Base-by-base conservation (phyloP, 2,888 invertebrate genomes). In the Protonemura montana region DNA sequence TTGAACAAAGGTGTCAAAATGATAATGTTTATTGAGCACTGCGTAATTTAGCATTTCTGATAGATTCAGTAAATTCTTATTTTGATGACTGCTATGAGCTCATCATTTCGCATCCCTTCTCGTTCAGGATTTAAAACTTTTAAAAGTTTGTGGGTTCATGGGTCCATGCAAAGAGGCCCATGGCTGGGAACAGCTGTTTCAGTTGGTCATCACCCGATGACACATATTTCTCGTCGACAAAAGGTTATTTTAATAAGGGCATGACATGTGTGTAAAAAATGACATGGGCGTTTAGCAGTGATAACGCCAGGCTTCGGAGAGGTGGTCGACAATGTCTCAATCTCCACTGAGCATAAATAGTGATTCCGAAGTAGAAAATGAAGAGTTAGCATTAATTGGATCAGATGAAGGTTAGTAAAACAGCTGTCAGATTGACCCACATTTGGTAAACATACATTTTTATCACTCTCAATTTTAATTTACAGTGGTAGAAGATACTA, bases 401-500 rank as follows among this genome's bases (percentile, higher is more conserved):
- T 59, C 84, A 84, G 59, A 59, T 84, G 84, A 59, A 84, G 84
- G 84, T 84, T 84, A 42, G 84, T 84, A 21, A 29, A 30, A 13
- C 30, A n/a, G 81, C 30, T 30, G n/a, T 30, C 10, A 81, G 6
- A 28, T 7, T 81, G 30, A 81, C 81, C 81, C 30, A 81, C 28
- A 28, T 81, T 27, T 3, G 5, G n/a, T 29, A 81, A 35, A 35
- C 30, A 28, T 81, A 16, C 5, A 27, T 26, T 41, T 41, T n/a
- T 35, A 35, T 25, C 30, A 42, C 3, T 35, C 5, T 59, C 25
- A 16, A 42, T 25, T 42, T 26, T 26, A 25, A 84, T 59, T 87
- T 87, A 10, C 85, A 86, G 84, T 87, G 82, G 35, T 92, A 87
- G 93, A 94, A 89, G 94, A 95, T 90, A 94, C 95, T 76, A 93